These are phyloP conservation scores for Mythimna impura DNA, from an alignment of 2,888 invertebrate genomes.

Conservation along the genomic window DNA sequence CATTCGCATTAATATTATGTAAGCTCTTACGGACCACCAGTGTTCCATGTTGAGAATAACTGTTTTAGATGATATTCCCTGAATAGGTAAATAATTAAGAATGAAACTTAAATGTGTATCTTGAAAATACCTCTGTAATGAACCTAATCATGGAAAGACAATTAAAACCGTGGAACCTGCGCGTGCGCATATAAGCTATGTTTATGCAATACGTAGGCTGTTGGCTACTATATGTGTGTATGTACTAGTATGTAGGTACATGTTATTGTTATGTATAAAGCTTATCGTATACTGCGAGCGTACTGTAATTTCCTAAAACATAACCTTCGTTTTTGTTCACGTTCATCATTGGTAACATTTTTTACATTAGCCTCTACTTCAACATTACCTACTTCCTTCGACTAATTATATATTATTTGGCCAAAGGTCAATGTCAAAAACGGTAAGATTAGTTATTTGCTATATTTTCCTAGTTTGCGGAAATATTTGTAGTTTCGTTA, in stretches of 20 bases:
- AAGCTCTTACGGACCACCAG: too few species aligned
- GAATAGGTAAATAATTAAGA: not conserved
- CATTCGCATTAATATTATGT: too few species aligned
- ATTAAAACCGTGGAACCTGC: constrained; percentile 25
- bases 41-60: too few species aligned
- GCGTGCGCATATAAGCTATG: not conserved
- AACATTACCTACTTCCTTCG: constrained; percentile 49
- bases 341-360: constrained; percentile 25
- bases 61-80: not conserved
- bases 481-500: constrained; percentile 6
- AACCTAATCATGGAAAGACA: constrained; percentile 24
- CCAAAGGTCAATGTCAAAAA: constrained; percentile 61
- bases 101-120: constrained; percentile 16
- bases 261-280: constrained; percentile 10
- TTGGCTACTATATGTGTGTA: not conserved
- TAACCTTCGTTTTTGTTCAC: constrained; percentile 49
- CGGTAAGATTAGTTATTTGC: constrained; percentile 29
- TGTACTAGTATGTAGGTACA: not conserved
- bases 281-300: constrained; percentile 38
- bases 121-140: constrained; percentile 19
- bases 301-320: constrained; percentile 46
- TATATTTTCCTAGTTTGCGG: constrained; percentile 29
- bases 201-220: constrained; percentile 29
- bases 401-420: constrained; percentile 41
- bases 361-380: constrained; percentile 33